Evolutionary conservation across 2,113 vertebrate species (phyloP).

Genomic region (Onychorhynchus coronatus): DNA sequence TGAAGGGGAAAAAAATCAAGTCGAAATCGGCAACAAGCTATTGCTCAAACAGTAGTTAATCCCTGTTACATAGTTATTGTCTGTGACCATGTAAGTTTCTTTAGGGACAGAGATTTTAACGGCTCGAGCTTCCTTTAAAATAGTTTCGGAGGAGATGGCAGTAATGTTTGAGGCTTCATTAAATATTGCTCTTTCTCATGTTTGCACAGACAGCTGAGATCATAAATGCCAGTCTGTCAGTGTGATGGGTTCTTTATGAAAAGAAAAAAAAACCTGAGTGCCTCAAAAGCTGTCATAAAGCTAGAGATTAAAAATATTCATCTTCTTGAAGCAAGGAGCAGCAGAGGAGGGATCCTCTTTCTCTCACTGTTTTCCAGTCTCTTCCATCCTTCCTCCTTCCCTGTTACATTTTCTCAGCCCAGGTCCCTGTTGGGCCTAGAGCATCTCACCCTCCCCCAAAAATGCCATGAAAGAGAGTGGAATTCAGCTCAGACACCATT

Average conservation of each 20-base stretch:
- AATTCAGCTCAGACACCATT: constrained; percentile 16
- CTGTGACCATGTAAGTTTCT: not conserved
- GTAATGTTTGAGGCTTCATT: constrained; percentile 65
- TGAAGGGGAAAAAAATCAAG: not conserved
- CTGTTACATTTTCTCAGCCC: not conserved
- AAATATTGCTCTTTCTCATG: constrained; percentile 61
- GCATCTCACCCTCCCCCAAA: not conserved
- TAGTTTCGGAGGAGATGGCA: constrained; percentile 16
- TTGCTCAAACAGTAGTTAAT: not conserved
- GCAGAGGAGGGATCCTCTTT: not conserved
- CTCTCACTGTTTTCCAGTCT: not conserved
- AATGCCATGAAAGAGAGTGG: not conserved
- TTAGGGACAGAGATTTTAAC: constrained; percentile 40
- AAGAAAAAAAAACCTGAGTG: not conserved
- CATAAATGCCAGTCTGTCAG: constrained; percentile 60
- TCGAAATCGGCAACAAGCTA: not conserved
- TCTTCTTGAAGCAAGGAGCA: constrained; percentile 14
- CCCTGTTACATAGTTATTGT: not conserved
- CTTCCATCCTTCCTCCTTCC: not conserved
- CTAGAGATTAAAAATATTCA: constrained; percentile 50
- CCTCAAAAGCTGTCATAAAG: constrained; percentile 61
- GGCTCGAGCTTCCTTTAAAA: constrained; percentile 41
- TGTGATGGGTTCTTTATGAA: constrained; percentile 36
- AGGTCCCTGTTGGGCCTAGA: not conserved
- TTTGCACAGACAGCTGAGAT: constrained; percentile 63